These are phyloP conservation scores for Priocnemis perturbator DNA, from an alignment of 2,888 invertebrate genomes.

Conservation along the genomic window DNA sequence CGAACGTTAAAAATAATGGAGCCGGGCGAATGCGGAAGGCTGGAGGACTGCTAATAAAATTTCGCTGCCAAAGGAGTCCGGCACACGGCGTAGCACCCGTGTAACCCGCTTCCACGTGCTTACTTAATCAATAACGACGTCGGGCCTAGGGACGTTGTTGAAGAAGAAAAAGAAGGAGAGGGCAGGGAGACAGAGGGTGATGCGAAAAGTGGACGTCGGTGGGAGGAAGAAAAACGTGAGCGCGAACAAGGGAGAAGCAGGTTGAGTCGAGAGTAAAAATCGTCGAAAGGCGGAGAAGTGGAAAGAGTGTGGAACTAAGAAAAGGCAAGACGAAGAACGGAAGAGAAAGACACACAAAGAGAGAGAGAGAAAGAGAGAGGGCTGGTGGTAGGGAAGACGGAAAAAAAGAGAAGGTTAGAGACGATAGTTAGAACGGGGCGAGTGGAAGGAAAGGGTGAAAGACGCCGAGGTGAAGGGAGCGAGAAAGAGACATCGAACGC, in stretches of 20 bases:
- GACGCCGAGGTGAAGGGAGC: background rate
- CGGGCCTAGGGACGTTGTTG: constrained; percentile 36
- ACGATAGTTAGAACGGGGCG: background rate
- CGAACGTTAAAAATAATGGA: no score
- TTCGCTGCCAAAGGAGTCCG: background rate
- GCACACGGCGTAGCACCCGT: background rate
- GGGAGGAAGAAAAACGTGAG: no score
- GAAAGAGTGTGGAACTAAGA: no score
- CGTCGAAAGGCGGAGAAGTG: constrained; percentile 1
- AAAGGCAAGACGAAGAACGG: background rate
- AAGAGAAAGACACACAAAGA: background rate
- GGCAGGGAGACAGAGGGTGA: no score
- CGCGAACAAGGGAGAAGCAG: background rate
- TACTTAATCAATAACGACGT: constrained; percentile 64
- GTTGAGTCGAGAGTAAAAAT: background rate
- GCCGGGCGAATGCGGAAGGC: background rate
- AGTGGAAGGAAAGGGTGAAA: background rate
- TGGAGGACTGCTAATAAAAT: constrained; percentile 8
- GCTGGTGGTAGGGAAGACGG: background rate
- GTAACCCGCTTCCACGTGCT: constrained; percentile 40
- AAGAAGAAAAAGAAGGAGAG: no score
- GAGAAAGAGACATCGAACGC: background rate
- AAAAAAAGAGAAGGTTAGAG: background rate
- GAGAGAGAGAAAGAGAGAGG: background rate
- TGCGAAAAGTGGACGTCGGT: no score